These are phyloP conservation scores for Alcis repandata DNA, from an alignment of 2,888 invertebrate species.

Conservation along the genomic window DNA sequence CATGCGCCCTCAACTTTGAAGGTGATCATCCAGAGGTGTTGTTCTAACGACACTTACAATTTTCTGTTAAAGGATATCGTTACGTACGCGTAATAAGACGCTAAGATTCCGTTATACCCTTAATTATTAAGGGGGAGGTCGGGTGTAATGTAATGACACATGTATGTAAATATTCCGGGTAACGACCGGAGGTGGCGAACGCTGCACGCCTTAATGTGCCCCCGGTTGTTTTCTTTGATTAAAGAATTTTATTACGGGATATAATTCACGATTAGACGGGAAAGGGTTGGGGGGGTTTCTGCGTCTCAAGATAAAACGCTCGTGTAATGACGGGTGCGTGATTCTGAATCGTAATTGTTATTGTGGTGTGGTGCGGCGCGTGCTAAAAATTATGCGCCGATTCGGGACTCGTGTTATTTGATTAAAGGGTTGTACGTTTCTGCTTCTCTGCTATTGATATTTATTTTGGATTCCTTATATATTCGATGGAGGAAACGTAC, in stretches of 20 bases:
- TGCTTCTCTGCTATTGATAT: neutral
- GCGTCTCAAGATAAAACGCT: conserved; percentile 79
- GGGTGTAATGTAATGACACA: conserved; percentile 79
- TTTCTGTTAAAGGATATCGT: conserved; percentile 85
- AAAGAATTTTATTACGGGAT: conserved; percentile 86
- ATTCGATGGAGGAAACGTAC: neutral
- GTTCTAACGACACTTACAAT: conserved; percentile 82
- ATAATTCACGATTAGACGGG: conserved; percentile 86
- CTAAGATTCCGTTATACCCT: conserved; percentile 86
- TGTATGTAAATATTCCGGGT: conserved; percentile 85
- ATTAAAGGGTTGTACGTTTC: conserved; percentile 33
- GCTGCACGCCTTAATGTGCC: conserved; percentile 81
- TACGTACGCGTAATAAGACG: conserved; percentile 85
- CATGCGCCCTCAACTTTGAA: conserved; percentile 65
- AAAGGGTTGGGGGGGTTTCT: conserved; percentile 68
- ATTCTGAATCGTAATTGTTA: conserved; percentile 84
- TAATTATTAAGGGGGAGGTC: conserved; percentile 78
- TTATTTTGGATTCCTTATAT: too few relatives aligned
- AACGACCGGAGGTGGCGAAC: conserved; percentile 84
- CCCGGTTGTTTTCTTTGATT: conserved; percentile 86
- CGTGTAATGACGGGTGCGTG: conserved; percentile 83
- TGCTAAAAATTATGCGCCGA: conserved; percentile 52
- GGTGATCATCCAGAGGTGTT: conserved; percentile 76
- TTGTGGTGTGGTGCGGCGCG: conserved; percentile 56
- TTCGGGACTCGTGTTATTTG: conserved; percentile 32